Evolutionary conservation across 2,113 vertebrate species (phyloP).

Genomic region (Theristicus caerulescens): DNA sequence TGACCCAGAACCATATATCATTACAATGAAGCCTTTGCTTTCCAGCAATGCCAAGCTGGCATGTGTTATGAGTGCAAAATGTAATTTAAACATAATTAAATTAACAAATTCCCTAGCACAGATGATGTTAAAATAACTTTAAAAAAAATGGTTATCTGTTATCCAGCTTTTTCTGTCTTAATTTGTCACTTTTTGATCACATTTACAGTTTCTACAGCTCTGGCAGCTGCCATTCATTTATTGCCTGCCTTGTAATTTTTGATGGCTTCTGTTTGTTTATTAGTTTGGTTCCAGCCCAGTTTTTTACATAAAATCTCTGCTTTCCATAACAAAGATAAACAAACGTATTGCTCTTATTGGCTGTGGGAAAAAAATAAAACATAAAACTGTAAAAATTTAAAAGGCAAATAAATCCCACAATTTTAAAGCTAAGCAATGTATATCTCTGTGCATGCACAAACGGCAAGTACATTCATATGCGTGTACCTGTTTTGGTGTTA

Average conservation of each 20-base stretch:
- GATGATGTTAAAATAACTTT: not conserved
- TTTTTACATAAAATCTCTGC: not conserved
- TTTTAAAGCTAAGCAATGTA: not conserved
- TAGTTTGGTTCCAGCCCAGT: not conserved
- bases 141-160: not conserved
- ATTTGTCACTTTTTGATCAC: not conserved
- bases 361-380: not conserved
- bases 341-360: not conserved
- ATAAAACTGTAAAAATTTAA: not conserved
- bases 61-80: not conserved
- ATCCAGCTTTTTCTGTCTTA: not conserved
- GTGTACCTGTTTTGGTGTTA: not conserved
- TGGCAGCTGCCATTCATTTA: not conserved
- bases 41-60: rapidly evolving
- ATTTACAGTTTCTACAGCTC: not conserved
- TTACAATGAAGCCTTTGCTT: not conserved
- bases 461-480: rapidly evolving
- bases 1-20: not conserved
- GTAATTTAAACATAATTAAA: not conserved
- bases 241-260: not conserved
- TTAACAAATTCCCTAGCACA: not conserved
- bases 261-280: not conserved
- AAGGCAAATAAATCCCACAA: not conserved
- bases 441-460: not conserved
- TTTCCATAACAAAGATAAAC: too few species aligned